phyloP scores from a whole-genome alignment of 2,797 vertebrate genomes.

The Valencia hispanica region DNA sequence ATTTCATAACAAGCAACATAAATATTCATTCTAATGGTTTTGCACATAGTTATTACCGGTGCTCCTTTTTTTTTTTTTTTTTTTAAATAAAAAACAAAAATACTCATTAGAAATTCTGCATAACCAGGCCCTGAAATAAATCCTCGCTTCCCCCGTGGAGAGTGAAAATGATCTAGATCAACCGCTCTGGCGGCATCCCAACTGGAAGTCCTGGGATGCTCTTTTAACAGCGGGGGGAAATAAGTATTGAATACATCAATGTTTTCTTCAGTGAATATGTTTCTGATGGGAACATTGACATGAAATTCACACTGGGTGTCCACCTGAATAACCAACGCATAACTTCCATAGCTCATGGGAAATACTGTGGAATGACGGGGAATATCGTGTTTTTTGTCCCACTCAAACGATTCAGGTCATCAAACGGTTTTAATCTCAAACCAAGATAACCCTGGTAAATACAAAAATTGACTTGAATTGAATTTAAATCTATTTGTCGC shows the following conservation, averaged over 20 bases:
- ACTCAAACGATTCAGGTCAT: not conserved
- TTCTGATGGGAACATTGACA: not conserved
- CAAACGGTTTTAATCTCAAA: not conserved
- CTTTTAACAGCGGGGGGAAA: not conserved
- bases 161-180: conserved; percentile 62
- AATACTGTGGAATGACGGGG: not conserved
- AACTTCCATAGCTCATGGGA: not conserved
- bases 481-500: not conserved
- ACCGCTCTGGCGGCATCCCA: conserved; percentile 43
- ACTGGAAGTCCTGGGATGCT: conserved; percentile 24
- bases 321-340: not conserved
- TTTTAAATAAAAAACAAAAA: conserved; percentile 86
- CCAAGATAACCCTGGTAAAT: not conserved
- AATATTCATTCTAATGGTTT: conserved; percentile 99
- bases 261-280: not conserved
- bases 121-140: conserved; percentile 81
- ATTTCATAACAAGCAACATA: conserved; percentile 96
- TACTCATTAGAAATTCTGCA: conserved; percentile 97
- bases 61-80: conserved; percentile 79
- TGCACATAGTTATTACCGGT: conserved; percentile 94
- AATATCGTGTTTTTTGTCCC: not conserved
- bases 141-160: conserved; percentile 47
- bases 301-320: not conserved
- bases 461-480: not conserved
- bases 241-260: not conserved